Evolutionary conservation across 2,113 vertebrate species (phyloP).

Genomic region (Hippopotamus amphibius): DNA sequence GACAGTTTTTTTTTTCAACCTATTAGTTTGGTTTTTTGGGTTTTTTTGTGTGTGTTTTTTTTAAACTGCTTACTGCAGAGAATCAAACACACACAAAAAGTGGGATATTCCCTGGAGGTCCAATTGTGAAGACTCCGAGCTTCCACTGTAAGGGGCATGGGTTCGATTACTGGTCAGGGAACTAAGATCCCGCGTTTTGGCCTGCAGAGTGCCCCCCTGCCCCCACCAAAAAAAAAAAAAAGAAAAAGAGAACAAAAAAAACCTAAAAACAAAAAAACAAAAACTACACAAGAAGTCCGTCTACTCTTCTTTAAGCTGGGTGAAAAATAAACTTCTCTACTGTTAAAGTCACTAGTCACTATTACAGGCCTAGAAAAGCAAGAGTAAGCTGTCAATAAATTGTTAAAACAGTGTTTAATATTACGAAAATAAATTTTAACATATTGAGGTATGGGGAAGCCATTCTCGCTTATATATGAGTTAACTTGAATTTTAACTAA

Average conservation of each 20-base stretch:
- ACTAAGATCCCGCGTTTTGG: no score
- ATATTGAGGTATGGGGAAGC: neutral
- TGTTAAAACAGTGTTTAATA: neutral
- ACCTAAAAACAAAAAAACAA: neutral
- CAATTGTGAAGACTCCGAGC: no score
- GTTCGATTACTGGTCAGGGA: no score
- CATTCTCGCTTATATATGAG: neutral
- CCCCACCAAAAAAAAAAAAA: no score
- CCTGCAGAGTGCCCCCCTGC: no score
- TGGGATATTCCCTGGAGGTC: no score
- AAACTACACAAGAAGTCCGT: neutral
- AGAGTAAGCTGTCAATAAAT: neutral
- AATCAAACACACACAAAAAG: conserved; percentile 11
- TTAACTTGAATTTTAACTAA: neutral
- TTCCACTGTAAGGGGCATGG: no score
- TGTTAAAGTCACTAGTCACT: neutral
- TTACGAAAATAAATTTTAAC: neutral
- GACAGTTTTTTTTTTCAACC: neutral
- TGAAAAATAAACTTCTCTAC: conserved; percentile 26
- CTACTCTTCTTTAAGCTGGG: conserved; percentile 6
- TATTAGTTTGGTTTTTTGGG: neutral
- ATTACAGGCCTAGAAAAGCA: neutral
- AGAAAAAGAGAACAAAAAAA: no score
- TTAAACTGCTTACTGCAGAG: neutral
- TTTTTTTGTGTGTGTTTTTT: neutral